Conservation (phyloP, 2,113 vertebrate species). For the Calyptommatus sinebrachiatus region DNA sequence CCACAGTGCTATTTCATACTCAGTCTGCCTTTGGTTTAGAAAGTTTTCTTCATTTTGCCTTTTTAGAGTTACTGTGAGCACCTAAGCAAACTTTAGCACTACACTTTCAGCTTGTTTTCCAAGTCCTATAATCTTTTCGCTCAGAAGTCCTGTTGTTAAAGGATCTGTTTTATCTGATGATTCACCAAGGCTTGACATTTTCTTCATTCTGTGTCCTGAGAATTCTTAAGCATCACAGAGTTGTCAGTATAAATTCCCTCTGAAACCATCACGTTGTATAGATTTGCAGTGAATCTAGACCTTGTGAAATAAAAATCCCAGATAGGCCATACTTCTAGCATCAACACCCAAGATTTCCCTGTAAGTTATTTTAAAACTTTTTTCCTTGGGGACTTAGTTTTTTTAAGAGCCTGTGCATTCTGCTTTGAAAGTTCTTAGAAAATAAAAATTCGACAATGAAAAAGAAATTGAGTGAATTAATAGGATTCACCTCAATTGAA, state of each 20-base stretch:
- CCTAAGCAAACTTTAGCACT: slow-evolving; percentile 30
- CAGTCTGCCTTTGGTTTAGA: slow-evolving; percentile 19
- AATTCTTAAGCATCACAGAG: slow-evolving; percentile 48
- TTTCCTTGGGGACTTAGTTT: neutral
- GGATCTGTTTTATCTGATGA: slow-evolving; percentile 45
- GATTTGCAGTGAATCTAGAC: slow-evolving; percentile 29
- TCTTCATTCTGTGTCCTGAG: slow-evolving; percentile 61
- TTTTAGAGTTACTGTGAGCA: slow-evolving; percentile 27
- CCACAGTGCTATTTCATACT: neutral
- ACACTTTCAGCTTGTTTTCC: slow-evolving; percentile 33
- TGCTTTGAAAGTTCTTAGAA: neutral
- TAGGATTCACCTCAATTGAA: neutral
- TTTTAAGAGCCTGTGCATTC: slow-evolving; percentile 31
- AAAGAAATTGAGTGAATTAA: slow-evolving; percentile 13
- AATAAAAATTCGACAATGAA: slow-evolving; percentile 18
- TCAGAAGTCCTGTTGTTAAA: slow-evolving; percentile 43
- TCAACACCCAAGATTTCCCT: slow-evolving; percentile 20
- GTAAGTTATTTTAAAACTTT: slow-evolving; percentile 35
- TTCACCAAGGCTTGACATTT: slow-evolving; percentile 47
- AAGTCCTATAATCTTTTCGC: slow-evolving; percentile 46
- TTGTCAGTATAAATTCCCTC: slow-evolving; percentile 61
- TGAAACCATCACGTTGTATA: slow-evolving; percentile 47
- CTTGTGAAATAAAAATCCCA: slow-evolving; percentile 42
- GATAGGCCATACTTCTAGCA: neutral
- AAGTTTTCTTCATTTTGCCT: slow-evolving; percentile 41